Evolutionary conservation across 2,113 vertebrate genomes (phyloP).

Genomic region (Stictonetta naevosa): DNA sequence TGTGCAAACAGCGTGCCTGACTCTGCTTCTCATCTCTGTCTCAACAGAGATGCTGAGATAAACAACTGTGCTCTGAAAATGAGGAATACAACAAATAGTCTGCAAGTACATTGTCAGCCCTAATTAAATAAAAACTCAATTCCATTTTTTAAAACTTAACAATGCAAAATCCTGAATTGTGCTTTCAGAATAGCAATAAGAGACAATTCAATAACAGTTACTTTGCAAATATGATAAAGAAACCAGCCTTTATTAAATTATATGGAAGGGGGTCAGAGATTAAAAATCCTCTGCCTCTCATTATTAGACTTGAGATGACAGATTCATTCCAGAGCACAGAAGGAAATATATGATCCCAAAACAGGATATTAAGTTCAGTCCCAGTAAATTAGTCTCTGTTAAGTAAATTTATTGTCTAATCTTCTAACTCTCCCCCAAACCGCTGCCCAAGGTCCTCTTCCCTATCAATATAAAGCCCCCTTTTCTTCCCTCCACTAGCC

Average conservation of each 20-base stretch:
- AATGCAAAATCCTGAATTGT: background rate
- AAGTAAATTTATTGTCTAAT: constrained; percentile 85
- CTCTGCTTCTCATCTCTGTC: constrained; percentile 32
- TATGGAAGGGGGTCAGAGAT: constrained; percentile 80
- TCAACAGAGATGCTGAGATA: constrained; percentile 36
- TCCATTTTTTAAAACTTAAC: background rate
- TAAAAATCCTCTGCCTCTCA: constrained; percentile 83
- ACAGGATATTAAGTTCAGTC: constrained; percentile 87
- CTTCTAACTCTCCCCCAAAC: constrained; percentile 79
- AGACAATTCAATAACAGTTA: constrained; percentile 40
- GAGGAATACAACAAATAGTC: background rate
- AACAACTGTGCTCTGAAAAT: background rate
- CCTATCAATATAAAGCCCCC: constrained; percentile 23
- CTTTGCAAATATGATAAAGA: constrained; percentile 76
- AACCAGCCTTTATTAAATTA: constrained; percentile 79
- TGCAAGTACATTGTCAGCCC: background rate
- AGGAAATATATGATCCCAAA: constrained; percentile 84
- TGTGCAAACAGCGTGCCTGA: constrained; percentile 12
- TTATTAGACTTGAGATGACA: constrained; percentile 82
- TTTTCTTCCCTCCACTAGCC: background rate
- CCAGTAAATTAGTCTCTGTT: constrained; percentile 80
- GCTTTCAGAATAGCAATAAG: constrained; percentile 12
- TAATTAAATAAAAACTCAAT: background rate
- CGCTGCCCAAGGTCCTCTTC: constrained; percentile 63
- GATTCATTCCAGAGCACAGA: constrained; percentile 85